Conservation (phyloP, 1,140 invertebrate species). For the Latrodectus geometricus region DNA sequence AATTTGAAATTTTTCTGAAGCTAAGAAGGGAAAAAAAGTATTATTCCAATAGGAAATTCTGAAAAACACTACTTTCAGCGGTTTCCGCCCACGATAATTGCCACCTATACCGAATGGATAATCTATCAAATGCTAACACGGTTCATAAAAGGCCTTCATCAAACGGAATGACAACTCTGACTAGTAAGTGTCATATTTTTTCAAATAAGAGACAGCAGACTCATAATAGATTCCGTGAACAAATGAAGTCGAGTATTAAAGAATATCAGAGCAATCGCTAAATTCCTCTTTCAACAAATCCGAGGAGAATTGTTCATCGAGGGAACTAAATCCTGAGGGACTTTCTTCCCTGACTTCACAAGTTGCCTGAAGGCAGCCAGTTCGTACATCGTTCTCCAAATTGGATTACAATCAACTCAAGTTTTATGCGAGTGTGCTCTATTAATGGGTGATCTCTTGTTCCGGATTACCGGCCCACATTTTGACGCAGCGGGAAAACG, state of each 20-base stretch:
- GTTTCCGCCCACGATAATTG: background rate
- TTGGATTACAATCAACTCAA: conserved; percentile 61
- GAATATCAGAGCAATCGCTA: conserved; percentile 33
- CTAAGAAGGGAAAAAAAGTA: too few species aligned
- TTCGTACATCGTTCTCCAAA: conserved; percentile 53
- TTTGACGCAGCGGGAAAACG: conserved; percentile 47
- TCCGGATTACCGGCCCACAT: conserved; percentile 19
- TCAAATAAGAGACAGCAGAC: too few species aligned
- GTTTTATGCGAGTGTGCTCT: conserved; percentile 61
- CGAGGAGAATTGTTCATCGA: conserved; percentile 19
- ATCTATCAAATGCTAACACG: background rate
- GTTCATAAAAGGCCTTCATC: background rate
- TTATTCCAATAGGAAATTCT: too few species aligned
- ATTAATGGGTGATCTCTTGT: conserved; percentile 55
- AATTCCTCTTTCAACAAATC: conserved; percentile 35
- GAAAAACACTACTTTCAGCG: too few species aligned
- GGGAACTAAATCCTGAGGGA: conserved; percentile 29
- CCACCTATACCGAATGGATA: background rate
- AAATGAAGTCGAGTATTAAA: background rate
- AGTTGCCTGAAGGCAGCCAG: conserved; percentile 26
- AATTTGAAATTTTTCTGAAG: too few species aligned
- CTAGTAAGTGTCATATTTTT: background rate
- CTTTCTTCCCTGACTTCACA: conserved; percentile 48
- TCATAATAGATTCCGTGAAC: too few species aligned
- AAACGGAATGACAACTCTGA: background rate